Evolutionary conservation across 2,113 vertebrate genomes (phyloP).

Genomic region (Dipodomys ordii): DNA sequence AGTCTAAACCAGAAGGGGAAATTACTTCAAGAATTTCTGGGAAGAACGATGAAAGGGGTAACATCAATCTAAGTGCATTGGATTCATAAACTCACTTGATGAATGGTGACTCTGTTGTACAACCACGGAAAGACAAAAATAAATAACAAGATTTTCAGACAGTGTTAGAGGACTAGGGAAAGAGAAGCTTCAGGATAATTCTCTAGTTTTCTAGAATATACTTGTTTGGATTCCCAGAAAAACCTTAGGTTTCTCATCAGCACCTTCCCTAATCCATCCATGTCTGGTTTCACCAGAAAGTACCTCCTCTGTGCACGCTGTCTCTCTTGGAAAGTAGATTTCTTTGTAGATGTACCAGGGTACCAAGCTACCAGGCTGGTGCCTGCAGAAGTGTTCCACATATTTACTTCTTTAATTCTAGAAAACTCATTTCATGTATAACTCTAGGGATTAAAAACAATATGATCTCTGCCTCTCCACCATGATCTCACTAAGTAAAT

Average conservation of each 20-base stretch:
- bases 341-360: background rate
- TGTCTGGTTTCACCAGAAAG: background rate
- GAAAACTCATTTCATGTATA: background rate
- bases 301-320: background rate
- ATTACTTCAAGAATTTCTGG: background rate
- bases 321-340: background rate
- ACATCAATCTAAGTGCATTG: no score
- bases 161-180: background rate
- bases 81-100: no score
- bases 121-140: no score
- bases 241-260: background rate
- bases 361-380: background rate
- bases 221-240: background rate
- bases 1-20: background rate
- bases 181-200: background rate
- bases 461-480: background rate
- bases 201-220: constrained; percentile 4
- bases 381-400: background rate
- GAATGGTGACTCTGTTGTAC: no score
- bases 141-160: background rate
- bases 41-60: no score
- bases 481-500: background rate
- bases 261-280: background rate
- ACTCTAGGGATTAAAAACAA: background rate
- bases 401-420: background rate